These are phyloP conservation scores for Pseudochirops corinnae DNA, from an alignment of 2,797 vertebrate species.

Conservation along the genomic window DNA sequence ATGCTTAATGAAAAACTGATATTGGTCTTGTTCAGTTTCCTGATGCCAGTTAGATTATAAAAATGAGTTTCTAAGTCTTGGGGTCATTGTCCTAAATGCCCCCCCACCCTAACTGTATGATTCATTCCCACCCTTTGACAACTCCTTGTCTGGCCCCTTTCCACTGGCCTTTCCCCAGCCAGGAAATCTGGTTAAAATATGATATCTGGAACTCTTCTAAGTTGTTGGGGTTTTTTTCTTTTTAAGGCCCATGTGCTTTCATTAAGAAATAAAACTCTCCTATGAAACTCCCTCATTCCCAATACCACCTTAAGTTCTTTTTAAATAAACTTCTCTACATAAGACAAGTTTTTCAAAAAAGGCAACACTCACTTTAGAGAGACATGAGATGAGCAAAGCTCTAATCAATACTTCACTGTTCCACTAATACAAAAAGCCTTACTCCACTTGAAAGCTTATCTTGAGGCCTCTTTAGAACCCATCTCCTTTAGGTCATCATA, in stretches of 20 bases:
- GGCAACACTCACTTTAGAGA: conserved; percentile 16
- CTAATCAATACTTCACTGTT: conserved; percentile 33
- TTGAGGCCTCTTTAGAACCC: conserved; percentile 16
- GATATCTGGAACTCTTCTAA: conserved; percentile 57
- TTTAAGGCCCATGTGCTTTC: conserved; percentile 18
- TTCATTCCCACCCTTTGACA: conserved; percentile 44
- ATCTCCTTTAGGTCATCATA: not conserved
- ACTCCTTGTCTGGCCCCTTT: conserved; percentile 34
- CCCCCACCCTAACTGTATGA: conserved; percentile 33
- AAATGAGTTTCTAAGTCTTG: conserved; percentile 51
- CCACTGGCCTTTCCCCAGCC: conserved; percentile 46
- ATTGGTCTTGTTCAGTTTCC: conserved; percentile 31
- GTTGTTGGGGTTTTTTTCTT: conserved; percentile 8
- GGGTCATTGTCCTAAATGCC: conserved; percentile 28
- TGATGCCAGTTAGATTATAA: conserved; percentile 7
- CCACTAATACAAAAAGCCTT: conserved; percentile 16
- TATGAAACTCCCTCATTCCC: conserved; percentile 43
- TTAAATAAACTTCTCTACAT: conserved; percentile 19
- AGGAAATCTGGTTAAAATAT: conserved; percentile 70
- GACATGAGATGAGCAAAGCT: conserved; percentile 18
- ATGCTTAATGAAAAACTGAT: not conserved
- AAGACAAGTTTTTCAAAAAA: conserved; percentile 48
- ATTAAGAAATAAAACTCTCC: conserved; percentile 64
- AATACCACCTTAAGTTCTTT: conserved; percentile 37
- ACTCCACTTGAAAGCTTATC: not conserved